phyloP scores from a whole-genome alignment of 2,888 invertebrate genomes.

The Magallana nippona region DNA sequence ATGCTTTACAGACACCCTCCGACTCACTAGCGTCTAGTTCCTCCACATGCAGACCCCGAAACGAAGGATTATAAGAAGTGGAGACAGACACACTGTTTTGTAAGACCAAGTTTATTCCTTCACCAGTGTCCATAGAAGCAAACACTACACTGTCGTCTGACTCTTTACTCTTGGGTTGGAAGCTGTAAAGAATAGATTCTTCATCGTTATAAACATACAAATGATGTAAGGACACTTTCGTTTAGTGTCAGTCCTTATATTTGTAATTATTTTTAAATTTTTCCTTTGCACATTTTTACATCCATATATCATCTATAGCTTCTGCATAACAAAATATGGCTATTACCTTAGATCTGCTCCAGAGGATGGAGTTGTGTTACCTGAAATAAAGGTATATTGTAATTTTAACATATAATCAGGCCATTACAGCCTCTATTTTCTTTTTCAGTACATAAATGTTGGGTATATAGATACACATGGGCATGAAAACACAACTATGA shows the following conservation, averaged over 20 bases:
- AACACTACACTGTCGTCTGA: conserved; percentile 44
- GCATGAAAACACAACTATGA: no score
- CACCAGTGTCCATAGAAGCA: neutral
- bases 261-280: no score
- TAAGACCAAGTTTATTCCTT: neutral
- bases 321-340: no score
- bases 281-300: no score
- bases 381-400: neutral
- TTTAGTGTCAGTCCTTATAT: no score
- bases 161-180: conserved; percentile 5
- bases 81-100: conserved; percentile 8
- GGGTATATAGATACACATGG: neutral
- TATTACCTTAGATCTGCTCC: conserved; percentile 1
- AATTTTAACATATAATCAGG: no score
- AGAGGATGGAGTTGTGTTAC: neutral
- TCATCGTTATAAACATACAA: neutral
- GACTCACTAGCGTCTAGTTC: neutral
- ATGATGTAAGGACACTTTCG: no score
- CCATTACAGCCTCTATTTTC: neutral
- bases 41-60: neutral
- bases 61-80: neutral
- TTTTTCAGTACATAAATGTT: neutral
- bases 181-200: neutral
- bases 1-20: conserved; percentile 36
- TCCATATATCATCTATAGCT: no score